phyloP scores from a whole-genome alignment of 1,140 invertebrate species.

The Coptotermes formosanus region DNA sequence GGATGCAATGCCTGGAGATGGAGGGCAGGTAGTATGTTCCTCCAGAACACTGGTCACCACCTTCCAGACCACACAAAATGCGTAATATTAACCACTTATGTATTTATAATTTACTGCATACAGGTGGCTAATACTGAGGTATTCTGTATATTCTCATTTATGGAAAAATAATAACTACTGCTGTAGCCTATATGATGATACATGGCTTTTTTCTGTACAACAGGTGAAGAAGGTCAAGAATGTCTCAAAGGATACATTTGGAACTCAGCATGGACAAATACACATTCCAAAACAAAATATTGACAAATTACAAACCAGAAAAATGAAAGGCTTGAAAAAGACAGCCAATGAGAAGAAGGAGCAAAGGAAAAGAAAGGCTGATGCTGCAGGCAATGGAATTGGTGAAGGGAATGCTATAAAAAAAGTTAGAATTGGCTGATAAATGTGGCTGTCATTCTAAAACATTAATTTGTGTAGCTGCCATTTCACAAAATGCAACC shows the following conservation, averaged over 20 bases:
- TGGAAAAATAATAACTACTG: neutral
- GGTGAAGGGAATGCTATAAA: neutral
- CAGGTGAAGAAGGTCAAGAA: constrained; percentile 88
- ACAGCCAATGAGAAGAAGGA: constrained; percentile 65
- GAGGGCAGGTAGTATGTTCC: too few relatives aligned
- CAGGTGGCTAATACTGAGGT: too few relatives aligned
- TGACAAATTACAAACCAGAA: constrained; percentile 82
- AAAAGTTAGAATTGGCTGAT: neutral
- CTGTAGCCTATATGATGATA: neutral
- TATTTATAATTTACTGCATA: too few relatives aligned
- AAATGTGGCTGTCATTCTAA: neutral
- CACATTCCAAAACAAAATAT: constrained; percentile 92
- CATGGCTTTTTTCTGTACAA: constrained; percentile 38
- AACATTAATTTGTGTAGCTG: neutral
- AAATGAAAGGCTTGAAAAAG: constrained; percentile 90
- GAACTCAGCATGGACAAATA: constrained; percentile 85
- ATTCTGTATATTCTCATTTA: too few relatives aligned
- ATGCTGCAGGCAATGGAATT: neutral
- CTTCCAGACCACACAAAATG: too few relatives aligned
- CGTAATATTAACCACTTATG: too few relatives aligned
- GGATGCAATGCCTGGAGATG: too few relatives aligned
- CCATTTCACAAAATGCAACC: too few relatives aligned
- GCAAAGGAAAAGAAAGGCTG: constrained; percentile 4
- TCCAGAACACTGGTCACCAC: too few relatives aligned
- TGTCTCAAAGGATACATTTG: constrained; percentile 80